Evolutionary conservation across 2,113 vertebrate species (phyloP).

Genomic region (Zootoca vivipara): DNA sequence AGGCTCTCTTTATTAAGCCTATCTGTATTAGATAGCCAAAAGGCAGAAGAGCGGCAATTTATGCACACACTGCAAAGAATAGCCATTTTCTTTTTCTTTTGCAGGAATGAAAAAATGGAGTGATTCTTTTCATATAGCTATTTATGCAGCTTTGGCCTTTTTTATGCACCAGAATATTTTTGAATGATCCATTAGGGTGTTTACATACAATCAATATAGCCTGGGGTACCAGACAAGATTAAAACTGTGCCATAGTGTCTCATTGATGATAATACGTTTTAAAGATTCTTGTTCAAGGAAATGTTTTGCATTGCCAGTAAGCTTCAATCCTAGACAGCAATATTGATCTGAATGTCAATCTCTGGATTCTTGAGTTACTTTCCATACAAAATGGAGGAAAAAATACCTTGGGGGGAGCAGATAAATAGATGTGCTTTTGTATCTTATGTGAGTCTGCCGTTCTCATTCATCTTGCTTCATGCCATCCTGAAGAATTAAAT

Average conservation of each 20-base stretch:
- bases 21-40: neutral
- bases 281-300: slow-evolving; percentile 33
- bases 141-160: slow-evolving; percentile 8
- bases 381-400: neutral
- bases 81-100: slow-evolving; percentile 15
- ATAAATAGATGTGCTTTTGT: slow-evolving; percentile 4
- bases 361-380: slow-evolving; percentile 33
- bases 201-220: slow-evolving; percentile 32
- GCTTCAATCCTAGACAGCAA: slow-evolving; percentile 8
- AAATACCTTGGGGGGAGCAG: neutral
- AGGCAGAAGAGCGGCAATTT: neutral
- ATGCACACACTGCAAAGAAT: neutral
- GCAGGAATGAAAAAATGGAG: neutral
- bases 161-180: slow-evolving; percentile 40
- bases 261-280: slow-evolving; percentile 24
- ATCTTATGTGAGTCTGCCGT: neutral
- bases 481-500: neutral
- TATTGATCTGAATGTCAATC: slow-evolving; percentile 36
- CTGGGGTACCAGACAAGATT: slow-evolving; percentile 24
- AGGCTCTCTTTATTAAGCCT: neutral
- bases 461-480: neutral
- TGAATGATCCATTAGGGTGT: neutral
- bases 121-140: neutral
- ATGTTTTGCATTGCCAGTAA: slow-evolving; percentile 41
- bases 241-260: slow-evolving; percentile 26